Evolutionary conservation across 1,140 invertebrate genomes (phyloP).

Genomic region (Bathynomus jamesi): DNA sequence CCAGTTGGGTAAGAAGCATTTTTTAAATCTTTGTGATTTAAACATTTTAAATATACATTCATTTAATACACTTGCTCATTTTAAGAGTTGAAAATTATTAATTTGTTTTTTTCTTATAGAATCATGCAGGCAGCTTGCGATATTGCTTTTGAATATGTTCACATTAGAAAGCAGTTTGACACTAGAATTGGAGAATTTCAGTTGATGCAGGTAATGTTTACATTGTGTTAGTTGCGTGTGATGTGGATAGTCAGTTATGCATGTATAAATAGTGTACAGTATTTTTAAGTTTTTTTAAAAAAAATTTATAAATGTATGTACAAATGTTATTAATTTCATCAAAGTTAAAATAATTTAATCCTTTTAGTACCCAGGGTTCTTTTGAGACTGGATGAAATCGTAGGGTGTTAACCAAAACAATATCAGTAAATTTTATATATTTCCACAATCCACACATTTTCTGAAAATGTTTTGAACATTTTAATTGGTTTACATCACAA

Average conservation of each 20-base stretch:
- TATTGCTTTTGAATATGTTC: conserved; percentile 89
- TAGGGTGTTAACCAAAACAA: too few species aligned
- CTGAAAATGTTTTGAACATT: too few species aligned
- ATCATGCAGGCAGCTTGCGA: conserved; percentile 94
- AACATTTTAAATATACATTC: too few species aligned
- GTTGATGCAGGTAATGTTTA: conserved; percentile 63
- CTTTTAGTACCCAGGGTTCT: too few species aligned
- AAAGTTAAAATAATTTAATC: too few species aligned
- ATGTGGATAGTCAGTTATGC: conserved; percentile 1
- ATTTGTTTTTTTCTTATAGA: conserved; percentile 45
- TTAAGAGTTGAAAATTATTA: neutral
- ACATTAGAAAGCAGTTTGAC: conserved; percentile 86
- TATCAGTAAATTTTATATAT: too few species aligned
- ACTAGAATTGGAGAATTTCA: conserved; percentile 87
- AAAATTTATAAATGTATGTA: conserved; percentile 5
- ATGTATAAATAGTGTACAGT: too few species aligned
- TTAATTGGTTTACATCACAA: too few species aligned
- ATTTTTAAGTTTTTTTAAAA: neutral
- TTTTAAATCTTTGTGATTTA: neutral
- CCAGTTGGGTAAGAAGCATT: conserved; percentile 63
- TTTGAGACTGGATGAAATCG: too few species aligned
- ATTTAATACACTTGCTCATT: neutral
- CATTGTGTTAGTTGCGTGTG: conserved; percentile 12
- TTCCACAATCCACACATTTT: too few species aligned
- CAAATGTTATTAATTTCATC: too few species aligned